phyloP scores from a whole-genome alignment of 2,888 invertebrate genomes.

The Dasypolia templi region DNA sequence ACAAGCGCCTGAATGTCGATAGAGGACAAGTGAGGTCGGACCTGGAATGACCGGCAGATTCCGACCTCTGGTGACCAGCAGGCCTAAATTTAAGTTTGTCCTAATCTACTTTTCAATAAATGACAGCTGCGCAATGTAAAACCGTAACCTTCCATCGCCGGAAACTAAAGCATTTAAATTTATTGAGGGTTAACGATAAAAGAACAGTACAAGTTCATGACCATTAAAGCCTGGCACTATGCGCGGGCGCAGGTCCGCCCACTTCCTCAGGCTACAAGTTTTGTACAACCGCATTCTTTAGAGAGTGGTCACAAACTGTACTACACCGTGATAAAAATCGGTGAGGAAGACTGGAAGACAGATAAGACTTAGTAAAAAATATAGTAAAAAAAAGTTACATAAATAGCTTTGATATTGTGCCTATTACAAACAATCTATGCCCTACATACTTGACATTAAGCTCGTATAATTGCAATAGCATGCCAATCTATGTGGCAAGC shows the following conservation, averaged over 20 bases:
- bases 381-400: not conserved
- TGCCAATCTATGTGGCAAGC: not conserved
- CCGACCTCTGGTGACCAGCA: not conserved
- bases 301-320: not conserved
- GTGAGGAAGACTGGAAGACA: too few species aligned
- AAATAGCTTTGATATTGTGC: not conserved
- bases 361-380: not conserved
- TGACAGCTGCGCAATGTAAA: not conserved
- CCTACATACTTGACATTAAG: not conserved
- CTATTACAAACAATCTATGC: not conserved
- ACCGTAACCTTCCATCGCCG: constrained; percentile 21
- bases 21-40: too few species aligned
- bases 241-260: constrained; percentile 45
- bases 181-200: not conserved
- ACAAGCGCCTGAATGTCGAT: too few species aligned
- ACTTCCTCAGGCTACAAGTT: constrained; percentile 19
- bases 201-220: constrained; percentile 32
- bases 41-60: too few species aligned
- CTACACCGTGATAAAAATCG: not conserved
- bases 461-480: not conserved
- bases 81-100: not conserved
- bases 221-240: constrained; percentile 5
- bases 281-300: constrained; percentile 36
- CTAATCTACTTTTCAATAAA: constrained; percentile 9
- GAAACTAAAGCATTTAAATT: constrained; percentile 26